Conservation (phyloP, 2,797 vertebrate species). For the Cygnus olor region DNA sequence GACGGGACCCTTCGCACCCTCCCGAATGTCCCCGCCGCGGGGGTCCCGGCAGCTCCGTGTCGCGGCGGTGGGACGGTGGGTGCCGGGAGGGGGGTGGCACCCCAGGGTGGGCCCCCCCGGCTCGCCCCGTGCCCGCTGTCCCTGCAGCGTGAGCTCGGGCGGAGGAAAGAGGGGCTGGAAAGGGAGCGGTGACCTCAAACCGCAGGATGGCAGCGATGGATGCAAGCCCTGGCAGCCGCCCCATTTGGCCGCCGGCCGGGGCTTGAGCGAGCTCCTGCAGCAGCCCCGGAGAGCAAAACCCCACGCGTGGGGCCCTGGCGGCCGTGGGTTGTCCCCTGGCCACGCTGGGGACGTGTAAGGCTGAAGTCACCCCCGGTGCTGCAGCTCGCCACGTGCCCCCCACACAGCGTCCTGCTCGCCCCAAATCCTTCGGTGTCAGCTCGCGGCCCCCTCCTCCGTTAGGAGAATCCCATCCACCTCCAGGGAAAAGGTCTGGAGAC, state of each 20-base stretch:
- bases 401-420: too few species aligned
- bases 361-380: too few species aligned
- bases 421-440: too few species aligned
- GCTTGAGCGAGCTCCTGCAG: neutral
- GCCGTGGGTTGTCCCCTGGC: neutral
- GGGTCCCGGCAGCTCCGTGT: neutral
- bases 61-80: neutral
- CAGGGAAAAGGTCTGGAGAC: neutral
- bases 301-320: neutral
- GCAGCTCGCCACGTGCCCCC: too few species aligned
- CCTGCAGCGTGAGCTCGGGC: neutral
- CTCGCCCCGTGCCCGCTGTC: neutral
- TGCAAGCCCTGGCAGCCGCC: conserved; percentile 4
- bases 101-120: neutral
- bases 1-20: neutral
- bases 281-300: neutral
- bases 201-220: conserved; percentile 49
- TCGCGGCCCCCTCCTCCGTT: neutral
- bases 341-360: neutral
- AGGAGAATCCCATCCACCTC: neutral
- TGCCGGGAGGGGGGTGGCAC: neutral
- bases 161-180: conserved; percentile 18
- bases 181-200: conserved; percentile 59
- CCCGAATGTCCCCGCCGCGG: neutral
- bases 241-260: conserved; percentile 29